These are phyloP conservation scores for Nothoprocta perdicaria DNA, from an alignment of 2,113 vertebrate species.

Conservation along the genomic window DNA sequence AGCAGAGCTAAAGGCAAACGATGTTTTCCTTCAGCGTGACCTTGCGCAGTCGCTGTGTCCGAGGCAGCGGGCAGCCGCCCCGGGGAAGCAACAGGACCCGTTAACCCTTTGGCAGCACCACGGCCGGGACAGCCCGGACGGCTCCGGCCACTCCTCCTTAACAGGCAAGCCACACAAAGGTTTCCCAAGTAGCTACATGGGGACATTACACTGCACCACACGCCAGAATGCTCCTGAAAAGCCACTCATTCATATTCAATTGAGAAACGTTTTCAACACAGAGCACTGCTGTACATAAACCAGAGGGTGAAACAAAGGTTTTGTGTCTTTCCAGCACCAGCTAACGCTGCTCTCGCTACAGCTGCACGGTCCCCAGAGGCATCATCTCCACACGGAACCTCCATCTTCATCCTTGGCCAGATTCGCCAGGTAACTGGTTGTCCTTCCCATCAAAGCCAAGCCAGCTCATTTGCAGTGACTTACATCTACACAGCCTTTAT, in stretches of 20 bases:
- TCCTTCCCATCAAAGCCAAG: neutral
- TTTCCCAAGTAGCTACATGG: neutral
- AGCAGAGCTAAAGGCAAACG: neutral
- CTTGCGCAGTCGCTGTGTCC: conserved; percentile 32
- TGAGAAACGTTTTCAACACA: neutral
- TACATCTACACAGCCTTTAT: neutral
- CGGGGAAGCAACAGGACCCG: conserved; percentile 3
- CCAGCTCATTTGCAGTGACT: conserved; percentile 11
- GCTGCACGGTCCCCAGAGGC: neutral
- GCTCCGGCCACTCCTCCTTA: neutral
- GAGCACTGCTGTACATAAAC: neutral
- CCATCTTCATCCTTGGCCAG: neutral
- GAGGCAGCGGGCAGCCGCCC: neutral
- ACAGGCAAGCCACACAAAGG: neutral
- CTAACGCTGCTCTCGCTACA: neutral
- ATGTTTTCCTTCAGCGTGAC: conserved; percentile 42
- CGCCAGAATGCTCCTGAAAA: neutral
- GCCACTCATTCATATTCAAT: neutral
- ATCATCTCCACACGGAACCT: neutral
- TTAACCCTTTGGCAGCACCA: neutral
- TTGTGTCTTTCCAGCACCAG: neutral
- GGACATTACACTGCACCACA: neutral
- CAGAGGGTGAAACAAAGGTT: neutral
- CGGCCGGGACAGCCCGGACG: neutral
- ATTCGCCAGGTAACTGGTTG: conserved; percentile 29